Evolutionary conservation across 37 sponge, comb jelly and placozoan species (phyloP), one percentile per base, ranked within the genome.

Genomic region (Diacarnus erythraeanus): DNA sequence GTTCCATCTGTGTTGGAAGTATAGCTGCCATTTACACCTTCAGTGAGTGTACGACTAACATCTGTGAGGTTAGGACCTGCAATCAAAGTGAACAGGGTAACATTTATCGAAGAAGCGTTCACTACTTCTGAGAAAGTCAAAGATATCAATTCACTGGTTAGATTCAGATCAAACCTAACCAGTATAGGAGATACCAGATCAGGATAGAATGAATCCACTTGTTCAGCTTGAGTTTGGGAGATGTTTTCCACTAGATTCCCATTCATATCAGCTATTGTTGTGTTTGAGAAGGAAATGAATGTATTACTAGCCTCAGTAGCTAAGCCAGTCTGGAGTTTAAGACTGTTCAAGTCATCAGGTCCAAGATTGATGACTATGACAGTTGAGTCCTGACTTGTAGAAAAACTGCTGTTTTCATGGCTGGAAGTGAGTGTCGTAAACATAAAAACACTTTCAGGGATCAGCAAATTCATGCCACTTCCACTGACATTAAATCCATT

Each of bases 71-170:
- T 61, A 36, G 69, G 35, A 22, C 36, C 61, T 42, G 38, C 57
- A 40, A 71, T 84, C 2, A 96, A 64, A 0, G 90, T 87, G 42
- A 92, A 80, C 37, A 59, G 86, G 12, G 88, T 80, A 33, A 89
- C 59, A 72, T 92, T 74, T 0, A 96, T 40, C 2, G 86, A 79
- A 21, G 85, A 77, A n/a, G 84, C 83, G 77, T 92, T 83, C 21
- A 96, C 86, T 27, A 89, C 92, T 76, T 96, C 93, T 38, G 89
- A 89, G 78, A 92, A 96, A 20, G 93, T 90, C 43, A 96, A 58
- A 12, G 43, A n/a, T 20, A 96, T 74, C 0, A 41, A 6, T 39
- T 87, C 96, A 4, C 71, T 40, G 31, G 92, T 89, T 26, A 96
- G 72, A 67, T 96, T 74, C 15, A 96, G 76, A 43, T 88, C 89